Evolutionary conservation across 2,888 invertebrate species (phyloP), one percentile per base, ranked within the genome.

Genomic region (Erebia ligea): DNA sequence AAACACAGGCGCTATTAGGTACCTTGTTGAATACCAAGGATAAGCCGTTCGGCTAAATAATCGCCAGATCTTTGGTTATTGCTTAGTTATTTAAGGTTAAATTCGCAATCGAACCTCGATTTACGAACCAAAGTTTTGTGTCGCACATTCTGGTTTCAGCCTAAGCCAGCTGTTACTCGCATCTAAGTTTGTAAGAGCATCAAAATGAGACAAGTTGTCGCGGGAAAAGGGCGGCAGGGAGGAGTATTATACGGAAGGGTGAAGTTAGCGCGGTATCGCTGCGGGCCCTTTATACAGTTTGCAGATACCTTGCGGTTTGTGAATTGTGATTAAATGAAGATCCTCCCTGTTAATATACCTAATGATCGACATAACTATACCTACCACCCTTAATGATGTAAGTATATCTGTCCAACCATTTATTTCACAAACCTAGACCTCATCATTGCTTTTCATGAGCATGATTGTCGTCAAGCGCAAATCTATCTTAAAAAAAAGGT

Each of bases 181-280:
- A 69, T 65, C 68, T 45, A 67, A 72, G 72, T 74, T 74, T 52
- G 56, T 69, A 71, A 73, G 73, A 69, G 63, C 69, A 65, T 68
- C 72, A 68, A 70, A 70, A 70, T 70, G 69, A 72, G 66, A 70
- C 68, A 73, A 70, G 59, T 74, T 72, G 64, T 59, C 48, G 57
- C 45, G 56, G 15, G 54, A 19, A 17, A 54, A 19, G 54, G 54
- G 54, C 19, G 54, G 52, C 52, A 52, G 52, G 52, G n/a, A 64
- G 40, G 45, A 61, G 61, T 63, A 57, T 63, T 59, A 68, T 48
- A 50, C 50, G 66, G 59, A 64, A 68, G 74, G 74, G 74, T 70
- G 66, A 66, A 63, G 50, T 71, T 50, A 45, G 34, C 50, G 59
- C 25, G 67, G 25, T 64, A 72, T 54, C 62, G 61, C 11, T 56